These are phyloP conservation scores for Hypomecis punctinalis DNA, from an alignment of 2,888 invertebrate genomes.

Conservation along the genomic window DNA sequence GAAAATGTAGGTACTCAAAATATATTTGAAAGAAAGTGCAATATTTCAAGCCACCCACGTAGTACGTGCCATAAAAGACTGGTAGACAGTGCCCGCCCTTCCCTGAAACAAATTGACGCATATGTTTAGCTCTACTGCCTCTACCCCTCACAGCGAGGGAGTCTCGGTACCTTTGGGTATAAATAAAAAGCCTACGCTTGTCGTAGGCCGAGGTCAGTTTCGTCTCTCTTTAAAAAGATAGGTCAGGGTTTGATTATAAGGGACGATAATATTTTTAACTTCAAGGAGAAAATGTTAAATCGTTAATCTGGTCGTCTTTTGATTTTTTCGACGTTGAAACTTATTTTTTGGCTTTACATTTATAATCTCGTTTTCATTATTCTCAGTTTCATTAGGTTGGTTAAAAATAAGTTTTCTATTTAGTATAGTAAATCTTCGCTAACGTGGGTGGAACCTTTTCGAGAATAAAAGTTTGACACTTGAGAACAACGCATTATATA, in stretches of 20 bases:
- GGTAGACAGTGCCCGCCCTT: constrained; percentile 1
- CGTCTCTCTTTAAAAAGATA: background rate
- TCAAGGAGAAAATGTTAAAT: no score
- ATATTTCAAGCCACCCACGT: constrained; percentile 3
- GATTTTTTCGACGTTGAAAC: no score
- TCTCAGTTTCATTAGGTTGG: no score
- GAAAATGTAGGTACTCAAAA: no score
- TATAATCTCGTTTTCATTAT: no score
- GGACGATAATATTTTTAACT: background rate
- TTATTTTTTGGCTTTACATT: no score
- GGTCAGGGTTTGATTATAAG: constrained; percentile 2
- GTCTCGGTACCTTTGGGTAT: constrained; percentile 4
- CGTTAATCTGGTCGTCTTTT: no score
- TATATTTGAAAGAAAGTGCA: constrained; percentile 1
- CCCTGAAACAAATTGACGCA: constrained; percentile 24
- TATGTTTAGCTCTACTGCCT: constrained; percentile 33
- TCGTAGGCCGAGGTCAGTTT: constrained; percentile 5
- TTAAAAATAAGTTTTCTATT: no score
- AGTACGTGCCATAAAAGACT: constrained; percentile 14
- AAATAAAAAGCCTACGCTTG: constrained; percentile 11
- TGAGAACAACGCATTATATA: no score
- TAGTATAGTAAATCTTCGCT: no score
- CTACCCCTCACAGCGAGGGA: constrained; percentile 1
- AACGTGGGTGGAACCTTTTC: no score
- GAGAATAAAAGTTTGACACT: no score